A percentile compares a stretch with the other conserved stretches of the same genome.
Conservation (phyloP, 2,113 vertebrate genomes). For the Pterophyllum scalare region DNA sequence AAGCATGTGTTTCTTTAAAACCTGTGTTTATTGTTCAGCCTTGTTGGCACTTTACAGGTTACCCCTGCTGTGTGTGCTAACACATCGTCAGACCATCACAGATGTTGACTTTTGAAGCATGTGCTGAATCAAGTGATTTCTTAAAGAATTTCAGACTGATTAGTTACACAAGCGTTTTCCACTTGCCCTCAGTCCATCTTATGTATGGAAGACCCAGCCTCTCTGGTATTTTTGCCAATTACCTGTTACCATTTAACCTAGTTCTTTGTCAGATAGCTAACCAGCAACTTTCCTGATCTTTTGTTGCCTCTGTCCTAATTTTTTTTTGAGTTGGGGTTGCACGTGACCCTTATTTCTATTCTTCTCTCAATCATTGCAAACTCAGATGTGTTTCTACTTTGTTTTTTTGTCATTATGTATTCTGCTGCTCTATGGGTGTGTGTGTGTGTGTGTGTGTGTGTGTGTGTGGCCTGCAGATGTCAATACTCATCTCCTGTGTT, state of each 20-base stretch:
- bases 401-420: conserved; percentile 3
- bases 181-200: background rate
- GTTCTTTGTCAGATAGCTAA: background rate
- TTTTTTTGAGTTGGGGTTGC: background rate
- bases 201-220: too few relatives aligned
- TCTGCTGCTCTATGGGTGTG: conserved; percentile 7
- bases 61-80: background rate
- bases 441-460: conserved; percentile 2
- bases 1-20: background rate
- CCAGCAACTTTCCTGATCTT: too few relatives aligned
- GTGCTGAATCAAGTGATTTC: background rate
- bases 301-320: background rate
- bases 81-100: background rate
- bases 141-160: background rate
- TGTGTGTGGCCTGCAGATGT: conserved; percentile 52
- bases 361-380: background rate
- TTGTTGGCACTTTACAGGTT: background rate
- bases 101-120: background rate
- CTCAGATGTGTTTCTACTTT: conserved; percentile 13
- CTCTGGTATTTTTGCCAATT: background rate
- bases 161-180: background rate
- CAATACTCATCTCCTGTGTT: conserved; percentile 68
- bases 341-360: conserved; percentile 34
- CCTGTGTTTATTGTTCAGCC: background rate
- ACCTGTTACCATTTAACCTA: background rate